Evolutionary conservation across 2,888 invertebrate species (phyloP), one percentile per base, ranked within the genome.

Genomic region (Zaprionus lineosus): DNA sequence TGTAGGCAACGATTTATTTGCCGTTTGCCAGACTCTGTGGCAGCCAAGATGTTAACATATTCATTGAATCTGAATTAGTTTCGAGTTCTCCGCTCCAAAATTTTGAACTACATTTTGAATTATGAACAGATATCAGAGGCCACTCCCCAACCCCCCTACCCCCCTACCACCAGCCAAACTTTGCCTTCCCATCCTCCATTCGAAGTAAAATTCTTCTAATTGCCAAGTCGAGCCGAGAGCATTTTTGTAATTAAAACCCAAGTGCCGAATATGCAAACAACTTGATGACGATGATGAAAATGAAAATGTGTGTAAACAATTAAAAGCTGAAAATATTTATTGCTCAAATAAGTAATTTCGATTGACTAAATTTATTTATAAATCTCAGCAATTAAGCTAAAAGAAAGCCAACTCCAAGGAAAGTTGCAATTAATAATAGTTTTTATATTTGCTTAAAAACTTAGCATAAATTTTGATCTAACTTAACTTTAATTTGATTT

Each of bases 41-140:
- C 57, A 36, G 51, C 46, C 47, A 36, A 66, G 57, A 60, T 67
- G 79, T 75, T 76, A 63, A 83, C 76, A 83, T 76, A 76, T 76
- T 76, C 83, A 78, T 79, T 76, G 83, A 79, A 76, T 83, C 68
- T 39, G 58, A 79, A 83, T 79, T 61, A 68, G 67, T 60, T 74
- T 57, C 36, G 26, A 50, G 58, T n/a, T n/a, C 61, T 21, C 41
- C 28, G 7, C 53, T 33, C 46, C 43, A 47, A 21, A 21, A 51
- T 18, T 39, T 26, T 12, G 28, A 37, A 43, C 58, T 50, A 28
- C 36, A 62, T 50, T 61, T 44, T 70, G 47, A 77, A 48, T 62
- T 74, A 69, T 55, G 64, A 34, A 33, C 33, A n/a, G n/a, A n/a
- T n/a, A n/a, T n/a, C n/a, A n/a, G n/a, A n/a, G n/a, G n/a, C n/a